phyloP scores from a whole-genome alignment of 1,140 invertebrate genomes.

The Leguminivora glycinivorella region DNA sequence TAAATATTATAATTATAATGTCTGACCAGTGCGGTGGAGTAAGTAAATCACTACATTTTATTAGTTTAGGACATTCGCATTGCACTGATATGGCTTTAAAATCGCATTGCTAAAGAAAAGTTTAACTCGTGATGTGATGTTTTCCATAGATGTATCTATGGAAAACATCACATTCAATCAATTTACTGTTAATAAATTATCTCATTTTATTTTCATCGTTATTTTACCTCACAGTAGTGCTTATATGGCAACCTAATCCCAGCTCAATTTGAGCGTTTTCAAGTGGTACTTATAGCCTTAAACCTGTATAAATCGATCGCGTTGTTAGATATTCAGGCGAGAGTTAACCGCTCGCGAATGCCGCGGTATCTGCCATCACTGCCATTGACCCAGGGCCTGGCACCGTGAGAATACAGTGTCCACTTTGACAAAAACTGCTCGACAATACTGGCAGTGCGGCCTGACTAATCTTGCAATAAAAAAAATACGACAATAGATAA shows the following conservation, averaged over 20 bases:
- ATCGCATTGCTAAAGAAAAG: not conserved
- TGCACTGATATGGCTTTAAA: not conserved
- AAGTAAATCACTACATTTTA: too few relatives aligned
- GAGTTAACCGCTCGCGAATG: conserved; percentile 10
- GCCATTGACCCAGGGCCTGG: conserved; percentile 18
- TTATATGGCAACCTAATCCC: not conserved
- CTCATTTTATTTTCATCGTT: not conserved
- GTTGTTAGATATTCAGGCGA: conserved; percentile 16
- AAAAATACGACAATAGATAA: not conserved
- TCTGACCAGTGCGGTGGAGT: too few relatives aligned
- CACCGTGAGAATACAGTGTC: conserved; percentile 19
- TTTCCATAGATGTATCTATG: too few relatives aligned
- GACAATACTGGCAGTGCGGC: conserved; percentile 1
- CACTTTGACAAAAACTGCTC: conserved; percentile 27
- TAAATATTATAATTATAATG: too few relatives aligned
- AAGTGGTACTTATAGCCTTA: not conserved
- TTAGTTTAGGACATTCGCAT: not conserved
- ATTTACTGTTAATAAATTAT: not conserved
- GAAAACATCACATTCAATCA: too few relatives aligned
- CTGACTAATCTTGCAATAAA: not conserved
- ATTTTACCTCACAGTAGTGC: not conserved
- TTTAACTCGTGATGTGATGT: not conserved
- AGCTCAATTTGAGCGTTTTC: not conserved
- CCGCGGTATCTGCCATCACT: conserved; percentile 27
- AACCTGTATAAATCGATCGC: conserved; percentile 11